Percentiles rank a stretch among this genome's conserved stretches.
These are phyloP conservation scores for Clistopyga incitator DNA, from an alignment of 2,888 invertebrate species.

Conservation along the genomic window DNA sequence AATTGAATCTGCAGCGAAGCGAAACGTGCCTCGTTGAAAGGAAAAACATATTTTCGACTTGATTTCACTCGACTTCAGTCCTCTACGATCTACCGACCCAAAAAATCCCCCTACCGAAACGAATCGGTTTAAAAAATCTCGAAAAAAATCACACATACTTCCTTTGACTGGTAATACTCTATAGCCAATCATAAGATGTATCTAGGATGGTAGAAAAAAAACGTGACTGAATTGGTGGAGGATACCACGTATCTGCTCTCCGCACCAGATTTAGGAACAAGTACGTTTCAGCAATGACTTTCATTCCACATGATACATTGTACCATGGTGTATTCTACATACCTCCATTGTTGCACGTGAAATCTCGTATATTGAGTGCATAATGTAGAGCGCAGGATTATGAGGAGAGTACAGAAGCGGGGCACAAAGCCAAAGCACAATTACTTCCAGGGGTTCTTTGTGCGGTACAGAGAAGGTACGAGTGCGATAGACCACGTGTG, in stretches of 20 bases:
- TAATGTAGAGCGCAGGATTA: conserved; percentile 57
- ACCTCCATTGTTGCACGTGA: conserved; percentile 51
- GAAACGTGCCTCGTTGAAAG: too few species aligned
- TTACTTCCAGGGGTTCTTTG: conserved; percentile 64
- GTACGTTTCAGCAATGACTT: conserved; percentile 24
- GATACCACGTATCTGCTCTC: background rate
- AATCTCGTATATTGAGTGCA: conserved; percentile 59
- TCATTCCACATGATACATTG: conserved; percentile 5
- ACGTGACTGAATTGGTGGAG: too few species aligned
- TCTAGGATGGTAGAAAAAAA: too few species aligned
- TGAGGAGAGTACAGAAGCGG: conserved; percentile 49
- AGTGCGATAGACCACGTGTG: conserved; percentile 30
- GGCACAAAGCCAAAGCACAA: conserved; percentile 64
- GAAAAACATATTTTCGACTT: too few species aligned
- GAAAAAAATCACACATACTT: too few species aligned
- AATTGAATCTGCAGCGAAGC: too few species aligned
- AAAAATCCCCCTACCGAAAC: too few species aligned
- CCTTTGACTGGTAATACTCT: too few species aligned
- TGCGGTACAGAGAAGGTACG: conserved; percentile 25
- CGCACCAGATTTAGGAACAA: background rate
- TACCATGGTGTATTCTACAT: background rate
- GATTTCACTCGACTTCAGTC: too few species aligned
- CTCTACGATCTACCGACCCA: too few species aligned
- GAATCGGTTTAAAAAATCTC: too few species aligned
- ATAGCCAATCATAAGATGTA: too few species aligned